These are phyloP conservation scores for Drosophila bipectinata DNA, from an alignment of 1,140 invertebrate species.

Conservation along the genomic window DNA sequence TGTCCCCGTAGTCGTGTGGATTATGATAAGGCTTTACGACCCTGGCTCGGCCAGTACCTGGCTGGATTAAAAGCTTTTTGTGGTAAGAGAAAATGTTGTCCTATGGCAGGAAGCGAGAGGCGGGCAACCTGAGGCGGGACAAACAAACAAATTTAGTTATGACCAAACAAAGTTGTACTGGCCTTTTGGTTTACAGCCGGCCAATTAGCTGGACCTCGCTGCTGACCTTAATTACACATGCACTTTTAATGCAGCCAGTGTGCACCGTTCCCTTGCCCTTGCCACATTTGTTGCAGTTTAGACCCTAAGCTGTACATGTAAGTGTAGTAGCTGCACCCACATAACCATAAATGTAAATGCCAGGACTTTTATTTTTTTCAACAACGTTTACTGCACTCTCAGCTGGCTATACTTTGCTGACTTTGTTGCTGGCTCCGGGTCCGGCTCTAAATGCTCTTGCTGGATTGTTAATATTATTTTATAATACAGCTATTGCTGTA, in stretches of 20 bases:
- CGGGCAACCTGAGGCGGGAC: slow-evolving; percentile 23
- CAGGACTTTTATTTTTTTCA: slow-evolving; percentile 27
- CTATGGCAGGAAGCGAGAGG: slow-evolving; percentile 7
- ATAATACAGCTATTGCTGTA: slow-evolving; percentile 60
- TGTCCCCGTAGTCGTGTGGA: slow-evolving; percentile 15
- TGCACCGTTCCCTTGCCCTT: slow-evolving; percentile 10
- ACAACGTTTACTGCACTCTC: slow-evolving; percentile 7
- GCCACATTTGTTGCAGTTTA: slow-evolving; percentile 52
- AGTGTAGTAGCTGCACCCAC: slow-evolving; percentile 47
- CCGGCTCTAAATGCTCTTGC: slow-evolving; percentile 52
- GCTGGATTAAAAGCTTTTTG: slow-evolving; percentile 61
- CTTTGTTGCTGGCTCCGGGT: slow-evolving; percentile 48
- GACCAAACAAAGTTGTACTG: slow-evolving; percentile 50
- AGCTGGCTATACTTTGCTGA: slow-evolving; percentile 45
- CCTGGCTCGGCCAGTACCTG: slow-evolving; percentile 20
- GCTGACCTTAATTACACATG: slow-evolving; percentile 62
- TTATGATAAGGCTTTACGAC: slow-evolving; percentile 70
- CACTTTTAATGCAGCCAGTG: slow-evolving; percentile 60
- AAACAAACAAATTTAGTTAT: slow-evolving; percentile 61
- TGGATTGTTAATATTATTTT: slow-evolving; percentile 77
- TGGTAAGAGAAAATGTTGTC: slow-evolving; percentile 9
- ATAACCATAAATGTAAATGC: slow-evolving; percentile 74
- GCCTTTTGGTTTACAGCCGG: slow-evolving; percentile 28
- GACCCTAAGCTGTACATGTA: slow-evolving; percentile 40
- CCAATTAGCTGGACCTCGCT: slow-evolving; percentile 59